Base-by-base conservation (phyloP, 92 coral and sea anemone species). In the Porites rus region DNA sequence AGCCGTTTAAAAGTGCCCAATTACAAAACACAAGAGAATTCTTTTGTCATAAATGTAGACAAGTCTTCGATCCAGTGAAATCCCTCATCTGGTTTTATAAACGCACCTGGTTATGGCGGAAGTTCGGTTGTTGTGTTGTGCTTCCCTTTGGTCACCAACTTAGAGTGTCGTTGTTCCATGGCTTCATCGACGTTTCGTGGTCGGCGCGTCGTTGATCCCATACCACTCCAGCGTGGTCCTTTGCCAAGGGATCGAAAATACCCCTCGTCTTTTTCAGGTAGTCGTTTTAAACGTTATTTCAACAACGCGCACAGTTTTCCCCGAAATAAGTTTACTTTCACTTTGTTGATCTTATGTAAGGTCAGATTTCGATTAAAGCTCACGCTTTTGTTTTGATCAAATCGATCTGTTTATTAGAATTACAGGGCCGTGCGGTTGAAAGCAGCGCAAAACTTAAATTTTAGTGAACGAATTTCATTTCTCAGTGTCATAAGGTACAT, bases 141-240 rank as follows among this genome's bases (percentile, higher is more conserved):
- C 24, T 62, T 56, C 68, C 18, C 76, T 76, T 43, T 21, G 77
- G 19, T 69, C 79, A 52, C 54, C 72, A 59, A 61, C 60, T 63
- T 25, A 77, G 62, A 38, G 74, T 31, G 17, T 38, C 75, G 43
- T 76, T 56, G 43, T 81, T 46, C 75, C 51, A 91, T 91, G 94
- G 83, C 94, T 82, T 94, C 96, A 18, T 77, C 88, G 74, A 83
- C 86, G 65, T 91, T 94, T 90, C 97, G 97, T 86, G 97, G 93
- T 74, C 88, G 97, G 56, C 97, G 97, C 70, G 77, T 92, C 24
- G 88, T 87, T 14, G 97, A 94, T 89, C 94, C 97, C 70, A 86
- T 92, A 13, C 94, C 97, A 2, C 79, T 94, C 63, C 94, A 92
- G 75, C 88, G 88, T 69, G 91, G 93, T 54, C 88, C 94, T 43